These are phyloP conservation scores for Paramisgurnus dabryanus DNA, from an alignment of 2,113 vertebrate species.

Conservation along the genomic window DNA sequence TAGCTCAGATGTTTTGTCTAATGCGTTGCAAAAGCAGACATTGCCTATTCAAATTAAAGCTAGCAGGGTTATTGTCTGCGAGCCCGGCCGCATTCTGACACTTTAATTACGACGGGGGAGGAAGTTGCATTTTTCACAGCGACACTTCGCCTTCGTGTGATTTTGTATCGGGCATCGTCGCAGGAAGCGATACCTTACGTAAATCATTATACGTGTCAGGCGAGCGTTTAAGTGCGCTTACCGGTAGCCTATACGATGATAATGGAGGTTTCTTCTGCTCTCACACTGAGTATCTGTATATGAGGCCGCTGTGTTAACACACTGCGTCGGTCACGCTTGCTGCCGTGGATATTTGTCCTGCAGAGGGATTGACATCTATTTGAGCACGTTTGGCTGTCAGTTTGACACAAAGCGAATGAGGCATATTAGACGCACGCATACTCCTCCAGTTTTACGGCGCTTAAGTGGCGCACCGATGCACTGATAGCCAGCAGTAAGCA, in stretches of 20 bases:
- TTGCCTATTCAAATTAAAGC: slow-evolving; percentile 67
- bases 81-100: slow-evolving; percentile 82
- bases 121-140: slow-evolving; percentile 76
- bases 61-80: slow-evolving; percentile 76
- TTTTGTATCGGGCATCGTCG: background rate
- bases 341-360: slow-evolving; percentile 79
- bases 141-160: slow-evolving; percentile 67
- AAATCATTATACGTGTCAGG: slow-evolving; percentile 38
- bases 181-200: slow-evolving; percentile 34
- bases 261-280: background rate
- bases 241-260: background rate
- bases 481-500: slow-evolving; percentile 74
- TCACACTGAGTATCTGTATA: slow-evolving; percentile 47
- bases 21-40: slow-evolving; percentile 85
- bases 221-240: slow-evolving; percentile 4
- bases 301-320: slow-evolving; percentile 46
- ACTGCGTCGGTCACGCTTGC: slow-evolving; percentile 55
- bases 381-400: slow-evolving; percentile 77
- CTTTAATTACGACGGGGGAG: slow-evolving; percentile 89
- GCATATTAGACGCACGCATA: slow-evolving; percentile 80
- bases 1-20: slow-evolving; percentile 74
- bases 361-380: slow-evolving; percentile 81
- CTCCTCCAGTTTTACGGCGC: slow-evolving; percentile 81
- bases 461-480: slow-evolving; percentile 71
- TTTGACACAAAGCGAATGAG: slow-evolving; percentile 86